Conservation (phyloP, 2,888 invertebrate genomes). For the Acleris holmiana region DNA sequence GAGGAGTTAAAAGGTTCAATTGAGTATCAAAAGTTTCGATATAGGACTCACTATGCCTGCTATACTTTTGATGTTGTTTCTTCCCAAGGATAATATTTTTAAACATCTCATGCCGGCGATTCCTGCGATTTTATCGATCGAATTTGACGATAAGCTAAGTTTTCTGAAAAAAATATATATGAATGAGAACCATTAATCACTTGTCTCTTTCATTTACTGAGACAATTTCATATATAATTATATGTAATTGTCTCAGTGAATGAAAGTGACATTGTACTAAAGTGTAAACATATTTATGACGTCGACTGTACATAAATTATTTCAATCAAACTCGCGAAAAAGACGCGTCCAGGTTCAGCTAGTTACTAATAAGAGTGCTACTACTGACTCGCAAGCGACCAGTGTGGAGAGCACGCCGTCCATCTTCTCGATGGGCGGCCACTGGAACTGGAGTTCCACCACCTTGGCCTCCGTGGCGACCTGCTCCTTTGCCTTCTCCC, state of each 20-base stretch:
- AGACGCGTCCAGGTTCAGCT: too few species aligned
- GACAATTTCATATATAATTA: too few species aligned
- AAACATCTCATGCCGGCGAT: constrained; percentile 92
- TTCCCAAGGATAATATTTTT: constrained; percentile 91
- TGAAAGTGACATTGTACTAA: too few species aligned
- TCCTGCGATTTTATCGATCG: constrained; percentile 96
- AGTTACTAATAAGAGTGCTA: neutral
- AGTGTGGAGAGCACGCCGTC: constrained; percentile 93
- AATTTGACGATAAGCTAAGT: constrained; percentile 95
- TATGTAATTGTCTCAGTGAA: too few species aligned
- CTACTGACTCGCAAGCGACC: constrained; percentile 88
- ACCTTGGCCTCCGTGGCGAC: constrained; percentile 88
- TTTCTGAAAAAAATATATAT: too few species aligned
- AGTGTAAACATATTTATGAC: too few species aligned
- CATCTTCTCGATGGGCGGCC: constrained; percentile 98
- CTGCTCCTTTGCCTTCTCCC: constrained; percentile 90
- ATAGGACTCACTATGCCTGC: constrained; percentile 87
- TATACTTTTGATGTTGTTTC: constrained; percentile 94
- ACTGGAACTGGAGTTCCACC: constrained; percentile 93
- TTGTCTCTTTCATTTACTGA: too few species aligned
- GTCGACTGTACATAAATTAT: too few species aligned
- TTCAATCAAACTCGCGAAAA: too few species aligned
- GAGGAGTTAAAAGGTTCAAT: neutral
- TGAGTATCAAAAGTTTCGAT: neutral
- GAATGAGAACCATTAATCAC: too few species aligned